Conservation (phyloP, 2,888 invertebrate species). For the Trimorus sp. region DNA sequence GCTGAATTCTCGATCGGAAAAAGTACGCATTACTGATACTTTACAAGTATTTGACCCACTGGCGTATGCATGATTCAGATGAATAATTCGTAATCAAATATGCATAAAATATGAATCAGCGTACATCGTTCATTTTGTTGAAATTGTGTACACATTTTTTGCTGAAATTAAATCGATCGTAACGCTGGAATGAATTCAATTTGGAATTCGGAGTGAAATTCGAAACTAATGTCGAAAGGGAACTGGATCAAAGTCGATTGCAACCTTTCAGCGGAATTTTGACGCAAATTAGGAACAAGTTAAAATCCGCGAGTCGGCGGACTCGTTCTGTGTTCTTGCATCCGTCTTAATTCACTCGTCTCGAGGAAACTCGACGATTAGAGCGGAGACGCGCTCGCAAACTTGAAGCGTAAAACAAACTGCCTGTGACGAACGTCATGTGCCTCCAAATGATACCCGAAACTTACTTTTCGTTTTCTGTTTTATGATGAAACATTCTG, state of each 20-base stretch:
- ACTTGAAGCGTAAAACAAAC: slow-evolving; percentile 65
- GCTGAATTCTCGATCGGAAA: too few species aligned
- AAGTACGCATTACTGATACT: too few species aligned
- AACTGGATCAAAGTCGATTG: slow-evolving; percentile 21
- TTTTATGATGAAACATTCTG: slow-evolving; percentile 64
- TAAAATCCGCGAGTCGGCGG: slow-evolving; percentile 34
- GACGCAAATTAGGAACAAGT: slow-evolving; percentile 28
- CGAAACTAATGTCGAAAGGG: not conserved
- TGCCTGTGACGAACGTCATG: slow-evolving; percentile 64
- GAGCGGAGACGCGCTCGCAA: slow-evolving; percentile 46
- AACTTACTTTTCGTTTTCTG: slow-evolving; percentile 64
- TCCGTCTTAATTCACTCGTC: slow-evolving; percentile 57
- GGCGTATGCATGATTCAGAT: too few species aligned
- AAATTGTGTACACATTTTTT: too few species aligned
- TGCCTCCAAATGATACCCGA: slow-evolving; percentile 58
- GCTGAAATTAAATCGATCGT: too few species aligned
- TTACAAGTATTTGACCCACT: too few species aligned
- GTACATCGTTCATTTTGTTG: too few species aligned
- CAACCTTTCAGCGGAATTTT: slow-evolving; percentile 28
- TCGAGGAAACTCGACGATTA: slow-evolving; percentile 51
- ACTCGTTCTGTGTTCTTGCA: slow-evolving; percentile 46
- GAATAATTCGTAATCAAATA: too few species aligned
- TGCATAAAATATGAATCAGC: too few species aligned
- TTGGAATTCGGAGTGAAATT: too few species aligned
- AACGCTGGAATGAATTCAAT: too few species aligned